Percentiles rank a stretch among this genome's conserved stretches.
phyloP scores from a whole-genome alignment of 1,140 invertebrate species.

The Nebria ingens region DNA sequence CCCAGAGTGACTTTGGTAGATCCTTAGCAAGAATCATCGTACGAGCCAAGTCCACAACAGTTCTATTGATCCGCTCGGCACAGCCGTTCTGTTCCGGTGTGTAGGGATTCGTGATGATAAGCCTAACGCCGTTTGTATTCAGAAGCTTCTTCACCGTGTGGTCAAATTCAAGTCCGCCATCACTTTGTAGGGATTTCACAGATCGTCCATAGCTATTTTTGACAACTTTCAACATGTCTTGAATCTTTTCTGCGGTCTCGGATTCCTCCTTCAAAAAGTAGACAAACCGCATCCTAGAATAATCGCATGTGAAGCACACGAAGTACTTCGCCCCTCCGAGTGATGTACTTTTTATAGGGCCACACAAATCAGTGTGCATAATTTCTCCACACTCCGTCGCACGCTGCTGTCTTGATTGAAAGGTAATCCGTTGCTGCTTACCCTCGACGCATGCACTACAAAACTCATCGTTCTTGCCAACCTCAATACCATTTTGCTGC shows the following conservation, averaged over 20 bases:
- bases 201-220: constrained; percentile 3
- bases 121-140: constrained; percentile 9
- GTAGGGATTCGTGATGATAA: constrained; percentile 7
- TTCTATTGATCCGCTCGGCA: constrained; percentile 28
- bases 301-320: constrained; percentile 29
- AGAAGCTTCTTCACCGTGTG: constrained; percentile 1
- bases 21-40: constrained; percentile 20
- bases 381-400: constrained; percentile 25
- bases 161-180: constrained; percentile 5
- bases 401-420: too few species aligned
- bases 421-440: constrained; percentile 31
- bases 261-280: constrained; percentile 30
- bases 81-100: constrained; percentile 19
- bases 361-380: constrained; percentile 36
- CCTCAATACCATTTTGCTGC: too few species aligned
- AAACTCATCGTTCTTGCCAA: neutral
- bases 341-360: constrained; percentile 24
- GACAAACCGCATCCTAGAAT: constrained; percentile 22
- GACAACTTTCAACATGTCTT: constrained; percentile 22
- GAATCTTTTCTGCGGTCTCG: constrained; percentile 25
- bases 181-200: constrained; percentile 14
- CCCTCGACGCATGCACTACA: constrained; percentile 15
- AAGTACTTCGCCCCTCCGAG: constrained; percentile 27
- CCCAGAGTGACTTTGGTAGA: constrained; percentile 26
- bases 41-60: constrained; percentile 30